phyloP scores from a whole-genome alignment of 92 coral and sea anemone genomes.

The Parazoanthus darwini region DNA sequence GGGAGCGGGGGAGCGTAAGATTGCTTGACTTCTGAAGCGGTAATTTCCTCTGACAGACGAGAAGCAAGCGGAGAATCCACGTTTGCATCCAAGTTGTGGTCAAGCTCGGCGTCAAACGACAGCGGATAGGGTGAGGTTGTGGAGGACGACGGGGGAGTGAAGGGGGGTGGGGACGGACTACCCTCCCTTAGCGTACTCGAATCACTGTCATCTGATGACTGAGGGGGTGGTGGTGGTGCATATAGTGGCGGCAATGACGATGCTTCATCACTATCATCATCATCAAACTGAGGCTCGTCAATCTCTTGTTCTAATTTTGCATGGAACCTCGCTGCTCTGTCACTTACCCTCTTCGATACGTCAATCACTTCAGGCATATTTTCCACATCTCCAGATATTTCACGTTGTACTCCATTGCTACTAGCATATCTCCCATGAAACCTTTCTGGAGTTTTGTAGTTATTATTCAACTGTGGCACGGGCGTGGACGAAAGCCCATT shows the following conservation, averaged over 20 bases:
- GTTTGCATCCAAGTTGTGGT: neutral
- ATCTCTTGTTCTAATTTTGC: neutral
- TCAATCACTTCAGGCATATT: neutral
- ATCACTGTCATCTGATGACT: conserved; percentile 10
- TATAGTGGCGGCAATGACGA: neutral
- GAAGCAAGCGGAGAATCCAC: neutral
- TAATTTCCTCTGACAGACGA: neutral
- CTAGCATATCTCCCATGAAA: neutral
- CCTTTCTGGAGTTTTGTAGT: neutral
- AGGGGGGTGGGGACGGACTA: conserved; percentile 41
- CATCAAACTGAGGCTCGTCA: neutral
- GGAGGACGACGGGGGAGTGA: conserved; percentile 26
- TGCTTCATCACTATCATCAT: neutral
- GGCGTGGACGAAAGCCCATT: neutral
- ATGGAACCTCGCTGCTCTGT: neutral
- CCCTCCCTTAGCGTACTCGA: conserved; percentile 16
- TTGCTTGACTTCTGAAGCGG: conserved; percentile 14
- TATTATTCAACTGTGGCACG: neutral
- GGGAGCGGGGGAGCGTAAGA: neutral
- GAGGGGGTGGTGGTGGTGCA: conserved; percentile 24
- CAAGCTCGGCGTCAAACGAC: neutral
- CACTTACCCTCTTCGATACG: neutral
- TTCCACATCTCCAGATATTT: neutral
- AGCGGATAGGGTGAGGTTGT: neutral
- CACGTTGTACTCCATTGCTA: neutral